Conservation (phyloP, 2,113 vertebrate species). For the Piprites chloris region DNA sequence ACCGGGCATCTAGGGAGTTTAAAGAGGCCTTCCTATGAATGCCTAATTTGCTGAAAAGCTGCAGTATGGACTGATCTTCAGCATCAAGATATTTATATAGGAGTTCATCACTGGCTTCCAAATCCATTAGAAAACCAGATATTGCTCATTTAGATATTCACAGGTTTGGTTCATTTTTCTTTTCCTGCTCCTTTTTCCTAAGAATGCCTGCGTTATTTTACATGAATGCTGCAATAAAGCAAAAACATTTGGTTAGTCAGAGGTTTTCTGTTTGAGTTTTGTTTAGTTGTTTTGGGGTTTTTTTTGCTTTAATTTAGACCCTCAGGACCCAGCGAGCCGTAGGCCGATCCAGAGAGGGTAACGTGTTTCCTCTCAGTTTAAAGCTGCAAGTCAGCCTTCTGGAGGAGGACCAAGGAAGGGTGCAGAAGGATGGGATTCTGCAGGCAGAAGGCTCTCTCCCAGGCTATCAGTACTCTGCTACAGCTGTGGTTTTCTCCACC, state of each 20-base stretch:
- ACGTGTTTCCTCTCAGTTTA: constrained; percentile 82
- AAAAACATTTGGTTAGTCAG: not conserved
- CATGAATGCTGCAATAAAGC: not conserved
- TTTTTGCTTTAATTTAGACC: constrained; percentile 62
- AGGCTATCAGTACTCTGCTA: constrained; percentile 73
- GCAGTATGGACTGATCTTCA: not conserved
- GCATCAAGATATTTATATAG: not conserved
- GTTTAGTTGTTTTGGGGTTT: too few relatives aligned
- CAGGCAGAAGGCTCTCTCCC: not conserved
- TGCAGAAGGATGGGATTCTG: not conserved
- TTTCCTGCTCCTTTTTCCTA: not conserved
- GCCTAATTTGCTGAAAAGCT: not conserved
- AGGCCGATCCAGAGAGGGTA: constrained; percentile 74
- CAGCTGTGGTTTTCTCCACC: constrained; percentile 81
- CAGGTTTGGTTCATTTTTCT: not conserved
- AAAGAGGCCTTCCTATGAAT: not conserved
- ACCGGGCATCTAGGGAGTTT: not conserved
- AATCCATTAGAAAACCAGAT: not conserved
- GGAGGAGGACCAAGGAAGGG: not conserved
- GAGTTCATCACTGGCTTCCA: not conserved
- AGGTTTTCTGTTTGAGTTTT: not conserved
- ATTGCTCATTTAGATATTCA: not conserved
- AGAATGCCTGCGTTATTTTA: not conserved
- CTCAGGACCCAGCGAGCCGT: constrained; percentile 80
- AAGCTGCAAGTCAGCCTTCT: constrained; percentile 72